Base-by-base conservation (phyloP, 2,888 invertebrate species). In the Campopleginae sp. region DNA sequence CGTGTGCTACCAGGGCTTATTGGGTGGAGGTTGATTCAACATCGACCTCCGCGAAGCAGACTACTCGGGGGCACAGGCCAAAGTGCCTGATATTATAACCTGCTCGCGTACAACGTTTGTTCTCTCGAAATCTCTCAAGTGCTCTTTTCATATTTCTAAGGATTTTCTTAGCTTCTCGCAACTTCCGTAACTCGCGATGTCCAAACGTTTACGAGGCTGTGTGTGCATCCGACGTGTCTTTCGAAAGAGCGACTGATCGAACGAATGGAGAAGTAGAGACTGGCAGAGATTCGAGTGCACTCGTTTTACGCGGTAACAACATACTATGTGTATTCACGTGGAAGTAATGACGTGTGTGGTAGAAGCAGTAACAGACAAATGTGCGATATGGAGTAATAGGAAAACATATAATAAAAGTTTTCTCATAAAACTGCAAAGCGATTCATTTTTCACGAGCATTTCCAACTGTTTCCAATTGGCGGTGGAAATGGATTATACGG, bases 41-140 rank as follows among this genome's bases (percentile, higher is more conserved):
- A 65, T 75, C 75, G 78, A 85, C 46, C 54, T 51, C 12, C 46
- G 54, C 54, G 58, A 79, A 51, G n/a, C 54, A 81, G 61, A 61
- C 72, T 77, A 72, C 77, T 72, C 46, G 38, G 80, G 80, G 68
- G 72, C 80, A 72, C 76, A 66, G 61, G 74, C 72, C 65, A 77
- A 78, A 85, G 74, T 81, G 78, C 81, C 61, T 79, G 81, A 82
- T 78, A 70, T 74, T 81, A 85, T 85, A 79, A 85, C 81, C 81
- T 23, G 48, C 33, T 54, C 48, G 61, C 31, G 71, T 85, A 79
- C 65, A 81, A 79, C 81, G 70, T 70, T 63, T 44, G 70, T 70
- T 70, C 65, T 33, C 70, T 63, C 31, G 23, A 79, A 80, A 77
- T 76, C 33, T 42, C 51, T 58, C 66, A 44, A 66, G 58, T 77